Evolutionary conservation across 2,888 invertebrate species (phyloP), one percentile per base, ranked within the genome.

Genomic region (Microchrysa polita): DNA sequence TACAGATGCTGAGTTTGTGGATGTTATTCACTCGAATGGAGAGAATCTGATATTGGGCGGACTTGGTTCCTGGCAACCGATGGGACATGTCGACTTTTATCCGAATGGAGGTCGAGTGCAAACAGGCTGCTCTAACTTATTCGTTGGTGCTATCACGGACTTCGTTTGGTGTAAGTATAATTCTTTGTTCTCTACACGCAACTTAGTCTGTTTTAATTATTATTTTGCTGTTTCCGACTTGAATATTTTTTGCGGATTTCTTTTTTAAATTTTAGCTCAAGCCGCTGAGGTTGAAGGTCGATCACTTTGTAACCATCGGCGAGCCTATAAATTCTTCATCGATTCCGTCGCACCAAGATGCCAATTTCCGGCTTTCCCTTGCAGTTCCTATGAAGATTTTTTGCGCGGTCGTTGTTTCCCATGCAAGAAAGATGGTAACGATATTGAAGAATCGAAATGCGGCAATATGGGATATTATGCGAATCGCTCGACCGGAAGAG

Each of bases 391-490:
- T 83, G 95, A 96, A 76, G 90, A 92, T 75, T 95, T 96, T 79
- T 84, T 96, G 65, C 90, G 88, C 59, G 94, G 94, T 14, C 88
- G 89, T 74, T 94, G 94, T 80, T 92, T 93, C 80, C 90, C 91
- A 0, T 94, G 93, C 81, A 82, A 82, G 18, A 83, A 85, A 74
- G 82, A 82, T 55, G 81, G 81, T 67, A 83, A 81, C 53, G 77
- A 81, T 52, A 80, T 80, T 1, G 81, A 81, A 40, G 86, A 88
- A 23, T 85, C 88, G 1, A 86, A 89, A 0, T 97, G 96, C 83
- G 95, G 95, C 44, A 94, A 94, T 82, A 95, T 97, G 95, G 97
- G 97, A 0, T 97, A 95, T 85, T 95, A 95, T 83, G 94, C 97
- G 0, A 93, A 96, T 83, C 87, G 91, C 63, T 93, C 94, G 0